These are phyloP conservation scores for Hydrozoanthus gracilis DNA, from an alignment of 92 coral and sea anemone species.

Conservation along the genomic window DNA sequence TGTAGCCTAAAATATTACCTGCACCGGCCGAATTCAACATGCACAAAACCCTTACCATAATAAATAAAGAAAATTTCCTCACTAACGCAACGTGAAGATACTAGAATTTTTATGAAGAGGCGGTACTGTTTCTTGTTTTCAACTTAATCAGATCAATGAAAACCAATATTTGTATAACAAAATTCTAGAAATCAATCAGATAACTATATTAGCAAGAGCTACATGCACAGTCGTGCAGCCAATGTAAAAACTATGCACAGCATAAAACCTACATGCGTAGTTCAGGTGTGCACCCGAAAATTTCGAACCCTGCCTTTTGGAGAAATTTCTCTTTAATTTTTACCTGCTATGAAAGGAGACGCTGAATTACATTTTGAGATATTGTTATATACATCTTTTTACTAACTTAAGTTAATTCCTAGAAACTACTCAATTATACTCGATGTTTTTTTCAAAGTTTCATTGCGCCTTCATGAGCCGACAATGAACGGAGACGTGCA, in stretches of 20 bases:
- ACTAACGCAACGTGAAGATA: not conserved
- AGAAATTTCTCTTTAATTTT: too few relatives aligned
- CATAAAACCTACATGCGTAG: not conserved
- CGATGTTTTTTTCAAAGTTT: too few relatives aligned
- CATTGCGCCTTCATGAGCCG: too few relatives aligned
- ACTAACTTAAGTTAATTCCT: too few relatives aligned
- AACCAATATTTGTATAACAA: not conserved
- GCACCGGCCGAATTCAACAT: not conserved
- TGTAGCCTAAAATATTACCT: constrained; percentile 5
- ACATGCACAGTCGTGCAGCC: constrained; percentile 18
- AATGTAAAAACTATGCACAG: constrained; percentile 12
- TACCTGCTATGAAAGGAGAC: too few relatives aligned
- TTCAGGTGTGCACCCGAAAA: constrained; percentile 29
- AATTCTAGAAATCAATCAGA: not conserved
- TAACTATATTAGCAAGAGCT: not conserved
- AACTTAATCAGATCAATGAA: not conserved
- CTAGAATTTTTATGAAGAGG: not conserved
- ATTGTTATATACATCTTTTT: too few relatives aligned
- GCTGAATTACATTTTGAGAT: too few relatives aligned
- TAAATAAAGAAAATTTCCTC: not conserved
- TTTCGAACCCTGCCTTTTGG: constrained; percentile 1
- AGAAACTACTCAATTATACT: too few relatives aligned
- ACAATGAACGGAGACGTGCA: too few relatives aligned
- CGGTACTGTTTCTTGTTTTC: constrained; percentile 1
- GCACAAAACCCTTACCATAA: not conserved